Percentiles rank a stretch among this genome's conserved stretches.
phyloP scores from a whole-genome alignment of 2,888 invertebrate species.

The Troides helena region DNA sequence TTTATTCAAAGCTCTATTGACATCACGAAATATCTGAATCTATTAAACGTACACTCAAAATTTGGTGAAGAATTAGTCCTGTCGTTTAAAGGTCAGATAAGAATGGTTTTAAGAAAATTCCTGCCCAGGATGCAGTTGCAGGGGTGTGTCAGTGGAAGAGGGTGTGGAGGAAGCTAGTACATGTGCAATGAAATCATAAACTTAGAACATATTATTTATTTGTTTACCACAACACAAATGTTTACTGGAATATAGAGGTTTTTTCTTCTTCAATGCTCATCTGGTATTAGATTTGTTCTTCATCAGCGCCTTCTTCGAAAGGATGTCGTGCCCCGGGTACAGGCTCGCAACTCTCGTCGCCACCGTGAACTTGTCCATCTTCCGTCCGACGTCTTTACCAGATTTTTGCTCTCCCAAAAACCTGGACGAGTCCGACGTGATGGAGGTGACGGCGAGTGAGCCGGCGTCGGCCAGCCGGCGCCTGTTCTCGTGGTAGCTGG shows the following conservation, averaged over 20 bases:
- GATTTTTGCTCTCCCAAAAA: conserved; percentile 16
- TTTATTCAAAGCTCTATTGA: too few species aligned
- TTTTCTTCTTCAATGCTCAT: not conserved
- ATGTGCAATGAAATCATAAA: not conserved
- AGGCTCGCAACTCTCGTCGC: conserved; percentile 45
- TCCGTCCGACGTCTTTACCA: conserved; percentile 29
- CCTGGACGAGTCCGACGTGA: conserved; percentile 38
- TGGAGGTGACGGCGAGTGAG: conserved; percentile 34
- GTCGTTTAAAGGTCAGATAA: too few species aligned
- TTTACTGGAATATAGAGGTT: not conserved
- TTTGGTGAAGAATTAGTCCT: too few species aligned
- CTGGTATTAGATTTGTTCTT: not conserved
- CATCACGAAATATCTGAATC: too few species aligned
- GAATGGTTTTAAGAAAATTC: too few species aligned
- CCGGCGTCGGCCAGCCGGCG: conserved; percentile 15
- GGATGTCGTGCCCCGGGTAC: conserved; percentile 49
- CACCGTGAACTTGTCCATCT: conserved; percentile 42
- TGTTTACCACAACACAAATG: not conserved
- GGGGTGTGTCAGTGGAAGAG: too few species aligned
- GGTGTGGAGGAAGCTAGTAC: not conserved
- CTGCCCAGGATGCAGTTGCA: too few species aligned
- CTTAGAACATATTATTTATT: not conserved
- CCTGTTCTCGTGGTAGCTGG: conserved; percentile 37
- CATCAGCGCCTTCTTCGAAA: conserved; percentile 38
- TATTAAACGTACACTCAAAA: too few species aligned